A percentile compares a stretch with the other conserved stretches of the same genome.
phyloP scores from a whole-genome alignment of 2,113 vertebrate species.

The Anser brachyrhynchus region DNA sequence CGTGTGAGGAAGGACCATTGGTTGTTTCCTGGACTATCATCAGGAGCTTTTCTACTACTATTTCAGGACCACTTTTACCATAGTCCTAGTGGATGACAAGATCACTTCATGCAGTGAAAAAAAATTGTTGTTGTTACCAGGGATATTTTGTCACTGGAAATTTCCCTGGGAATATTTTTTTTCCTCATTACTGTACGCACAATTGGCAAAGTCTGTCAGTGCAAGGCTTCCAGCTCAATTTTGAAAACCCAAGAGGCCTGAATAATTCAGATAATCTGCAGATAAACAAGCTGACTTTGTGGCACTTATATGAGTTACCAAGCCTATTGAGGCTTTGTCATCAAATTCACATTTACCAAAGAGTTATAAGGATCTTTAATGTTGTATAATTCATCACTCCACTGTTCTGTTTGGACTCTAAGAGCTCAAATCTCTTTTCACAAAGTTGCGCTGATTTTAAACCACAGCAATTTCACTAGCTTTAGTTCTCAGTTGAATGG shows the following conservation, averaged over 20 bases:
- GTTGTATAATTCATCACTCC: constrained; percentile 41
- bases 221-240: constrained; percentile 40
- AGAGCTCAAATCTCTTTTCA: neutral
- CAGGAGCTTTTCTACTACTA: neutral
- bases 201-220: constrained; percentile 12
- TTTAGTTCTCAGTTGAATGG: neutral
- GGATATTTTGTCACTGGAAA: constrained; percentile 26
- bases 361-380: constrained; percentile 52
- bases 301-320: constrained; percentile 37
- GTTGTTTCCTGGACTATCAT: neutral
- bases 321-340: constrained; percentile 40
- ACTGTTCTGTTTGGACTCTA: neutral
- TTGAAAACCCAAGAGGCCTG: constrained; percentile 34
- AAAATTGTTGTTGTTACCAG: constrained; percentile 4
- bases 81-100: neutral
- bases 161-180: constrained; percentile 40
- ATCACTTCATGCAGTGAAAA: neutral
- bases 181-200: constrained; percentile 28
- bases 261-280: constrained; percentile 57
- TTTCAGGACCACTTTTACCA: constrained; percentile 12
- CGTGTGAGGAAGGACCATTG: neutral
- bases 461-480: neutral
- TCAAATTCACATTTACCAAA: constrained; percentile 47
- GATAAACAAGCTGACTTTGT: constrained; percentile 52
- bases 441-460: neutral